These are phyloP conservation scores for Chloromyia formosa DNA, from an alignment of 2,888 invertebrate genomes.

Conservation along the genomic window DNA sequence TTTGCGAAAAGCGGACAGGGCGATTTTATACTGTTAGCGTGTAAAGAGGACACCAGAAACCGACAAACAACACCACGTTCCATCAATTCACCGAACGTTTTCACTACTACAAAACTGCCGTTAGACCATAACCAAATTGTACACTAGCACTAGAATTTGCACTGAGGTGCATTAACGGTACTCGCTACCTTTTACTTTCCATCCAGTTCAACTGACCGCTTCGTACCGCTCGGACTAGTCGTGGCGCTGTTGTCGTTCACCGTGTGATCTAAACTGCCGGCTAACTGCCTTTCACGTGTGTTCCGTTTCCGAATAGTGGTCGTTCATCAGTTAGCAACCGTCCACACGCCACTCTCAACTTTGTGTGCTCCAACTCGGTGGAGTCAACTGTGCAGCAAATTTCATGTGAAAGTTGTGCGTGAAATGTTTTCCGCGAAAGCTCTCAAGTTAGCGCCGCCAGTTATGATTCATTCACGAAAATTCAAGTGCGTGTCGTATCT, in stretches of 20 bases:
- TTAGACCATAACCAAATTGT: no score
- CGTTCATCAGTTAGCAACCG: no score
- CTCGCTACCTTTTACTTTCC: background rate
- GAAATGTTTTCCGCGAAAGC: background rate
- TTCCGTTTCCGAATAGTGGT: background rate
- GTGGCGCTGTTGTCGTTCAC: background rate
- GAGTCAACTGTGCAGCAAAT: no score
- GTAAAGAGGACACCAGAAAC: no score
- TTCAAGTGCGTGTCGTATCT: background rate
- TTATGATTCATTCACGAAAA: background rate
- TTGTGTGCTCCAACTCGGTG: no score
- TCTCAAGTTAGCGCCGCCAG: background rate
- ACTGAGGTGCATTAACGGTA: background rate
- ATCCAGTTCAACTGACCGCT: background rate
- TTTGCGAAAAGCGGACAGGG: no score
- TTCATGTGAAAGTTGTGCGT: background rate
- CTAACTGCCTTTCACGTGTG: background rate
- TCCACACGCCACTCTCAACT: no score
- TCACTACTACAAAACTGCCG: no score
- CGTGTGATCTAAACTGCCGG: background rate
- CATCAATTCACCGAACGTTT: no score
- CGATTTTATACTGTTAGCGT: no score
- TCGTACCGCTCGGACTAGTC: background rate
- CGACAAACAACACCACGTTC: no score
- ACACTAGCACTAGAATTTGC: no score